phyloP scores from a whole-genome alignment of 1,140 invertebrate genomes.

The Drosophila pectinifera region DNA sequence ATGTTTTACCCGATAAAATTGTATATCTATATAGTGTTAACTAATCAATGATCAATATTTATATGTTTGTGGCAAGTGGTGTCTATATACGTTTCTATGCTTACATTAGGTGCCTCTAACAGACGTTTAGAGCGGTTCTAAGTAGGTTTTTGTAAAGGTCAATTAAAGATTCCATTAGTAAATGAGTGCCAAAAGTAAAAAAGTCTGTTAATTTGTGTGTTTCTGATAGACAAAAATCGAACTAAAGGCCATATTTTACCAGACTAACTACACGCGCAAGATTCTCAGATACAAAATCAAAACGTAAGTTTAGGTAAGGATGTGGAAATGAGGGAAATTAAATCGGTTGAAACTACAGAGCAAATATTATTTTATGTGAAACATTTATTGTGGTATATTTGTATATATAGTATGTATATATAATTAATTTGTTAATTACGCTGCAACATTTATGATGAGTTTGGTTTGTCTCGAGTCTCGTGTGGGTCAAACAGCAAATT shows the following conservation, averaged over 20 bases:
- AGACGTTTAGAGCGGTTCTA: conserved; percentile 33
- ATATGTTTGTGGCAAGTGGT: neutral
- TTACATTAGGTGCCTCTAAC: conserved; percentile 35
- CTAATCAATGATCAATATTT: conserved; percentile 5
- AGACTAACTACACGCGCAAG: conserved; percentile 49
- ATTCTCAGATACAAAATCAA: conserved; percentile 39
- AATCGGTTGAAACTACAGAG: conserved; percentile 64
- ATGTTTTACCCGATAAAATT: neutral
- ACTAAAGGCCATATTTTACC: conserved; percentile 24
- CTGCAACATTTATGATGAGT: conserved; percentile 65
- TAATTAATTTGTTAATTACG: conserved; percentile 56
- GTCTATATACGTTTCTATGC: conserved; percentile 26
- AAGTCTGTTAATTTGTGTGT: conserved; percentile 6
- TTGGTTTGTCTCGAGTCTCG: conserved; percentile 36
- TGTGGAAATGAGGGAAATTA: conserved; percentile 12
- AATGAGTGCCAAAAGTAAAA: conserved; percentile 31
- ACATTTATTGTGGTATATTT: conserved; percentile 73
- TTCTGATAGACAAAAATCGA: conserved; percentile 1
- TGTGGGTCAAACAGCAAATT: conserved; percentile 49
- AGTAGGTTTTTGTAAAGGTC: conserved; percentile 6
- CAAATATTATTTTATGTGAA: conserved; percentile 70
- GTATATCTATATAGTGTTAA: conserved; percentile 7
- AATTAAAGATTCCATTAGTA: conserved; percentile 3
- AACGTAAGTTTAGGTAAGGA: conserved; percentile 7
- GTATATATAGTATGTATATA: conserved; percentile 50